Conservation (phyloP, 2,797 vertebrate species). For the Sebastes matsubarae region DNA sequence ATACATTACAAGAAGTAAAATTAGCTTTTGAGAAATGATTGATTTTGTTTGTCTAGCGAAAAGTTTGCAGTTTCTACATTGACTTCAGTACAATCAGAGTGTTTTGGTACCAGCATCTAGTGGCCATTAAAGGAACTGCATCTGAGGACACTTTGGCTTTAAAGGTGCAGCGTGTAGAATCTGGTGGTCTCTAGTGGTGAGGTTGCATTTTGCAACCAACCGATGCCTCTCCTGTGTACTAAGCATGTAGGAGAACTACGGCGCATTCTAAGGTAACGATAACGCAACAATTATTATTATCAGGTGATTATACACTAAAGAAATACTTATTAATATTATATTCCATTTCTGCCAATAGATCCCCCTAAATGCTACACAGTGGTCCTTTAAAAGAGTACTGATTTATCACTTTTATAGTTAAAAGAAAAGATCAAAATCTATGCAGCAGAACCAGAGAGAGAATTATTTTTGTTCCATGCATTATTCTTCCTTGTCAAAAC, state of each 20-base stretch:
- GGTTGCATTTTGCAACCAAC: too few species aligned
- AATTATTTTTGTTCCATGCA: background rate
- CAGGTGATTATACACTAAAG: too few species aligned
- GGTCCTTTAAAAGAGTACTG: background rate
- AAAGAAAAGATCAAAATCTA: background rate
- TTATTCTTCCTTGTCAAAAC: background rate
- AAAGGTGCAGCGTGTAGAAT: background rate
- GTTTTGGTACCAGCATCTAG: background rate
- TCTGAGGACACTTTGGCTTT: background rate
- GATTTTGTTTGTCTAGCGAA: background rate
- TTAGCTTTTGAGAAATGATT: background rate
- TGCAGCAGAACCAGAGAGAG: too few species aligned
- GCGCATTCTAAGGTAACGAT: too few species aligned
- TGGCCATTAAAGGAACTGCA: background rate
- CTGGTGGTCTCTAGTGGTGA: too few species aligned
- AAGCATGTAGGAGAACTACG: too few species aligned
- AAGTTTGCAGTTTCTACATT: background rate
- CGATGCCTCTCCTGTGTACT: accelerated
- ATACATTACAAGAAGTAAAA: background rate
- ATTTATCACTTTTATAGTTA: background rate
- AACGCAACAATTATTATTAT: too few species aligned
- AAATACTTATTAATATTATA: too few species aligned
- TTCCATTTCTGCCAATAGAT: too few species aligned
- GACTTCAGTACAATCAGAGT: background rate
- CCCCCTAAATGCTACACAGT: too few species aligned